phyloP scores from a whole-genome alignment of 1,140 invertebrate species.

The Tetramorium parvispinum region DNA sequence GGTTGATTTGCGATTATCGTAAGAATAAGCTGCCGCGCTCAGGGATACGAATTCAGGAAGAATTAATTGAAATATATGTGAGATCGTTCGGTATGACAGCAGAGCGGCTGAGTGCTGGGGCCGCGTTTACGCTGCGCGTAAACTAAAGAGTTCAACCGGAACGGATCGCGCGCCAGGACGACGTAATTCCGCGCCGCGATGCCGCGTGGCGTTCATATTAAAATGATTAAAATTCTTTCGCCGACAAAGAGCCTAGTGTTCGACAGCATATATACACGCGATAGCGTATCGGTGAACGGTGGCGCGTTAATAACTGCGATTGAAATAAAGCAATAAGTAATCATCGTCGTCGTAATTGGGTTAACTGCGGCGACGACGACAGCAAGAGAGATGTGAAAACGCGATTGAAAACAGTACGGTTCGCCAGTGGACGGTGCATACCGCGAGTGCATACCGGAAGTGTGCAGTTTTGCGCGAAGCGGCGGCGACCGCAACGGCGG shows the following conservation, averaged over 20 bases:
- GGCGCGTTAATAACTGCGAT: constrained; percentile 70
- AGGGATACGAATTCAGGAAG: background rate
- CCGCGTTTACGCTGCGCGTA: background rate
- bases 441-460: constrained; percentile 47
- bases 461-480: constrained; percentile 39
- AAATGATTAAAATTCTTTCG: constrained; percentile 70
- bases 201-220: constrained; percentile 63
- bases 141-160: constrained; percentile 10
- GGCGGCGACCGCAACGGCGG: background rate
- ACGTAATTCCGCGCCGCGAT: constrained; percentile 44
- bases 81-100: background rate
- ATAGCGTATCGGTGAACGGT: constrained; percentile 27
- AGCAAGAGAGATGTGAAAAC: constrained; percentile 64
- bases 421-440: background rate
- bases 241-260: constrained; percentile 78
- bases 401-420: constrained; percentile 58
- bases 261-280: constrained; percentile 20
- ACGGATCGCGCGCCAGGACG: background rate
- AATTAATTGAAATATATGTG: constrained; percentile 17
- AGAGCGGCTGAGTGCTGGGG: background rate
- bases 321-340: constrained; percentile 69
- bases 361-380: constrained; percentile 72
- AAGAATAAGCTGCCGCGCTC: background rate
- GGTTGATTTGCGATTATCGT: background rate
- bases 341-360: constrained; percentile 76